These are phyloP conservation scores for Toxonevra muliebris DNA, from an alignment of 2,888 invertebrate genomes.

Conservation along the genomic window DNA sequence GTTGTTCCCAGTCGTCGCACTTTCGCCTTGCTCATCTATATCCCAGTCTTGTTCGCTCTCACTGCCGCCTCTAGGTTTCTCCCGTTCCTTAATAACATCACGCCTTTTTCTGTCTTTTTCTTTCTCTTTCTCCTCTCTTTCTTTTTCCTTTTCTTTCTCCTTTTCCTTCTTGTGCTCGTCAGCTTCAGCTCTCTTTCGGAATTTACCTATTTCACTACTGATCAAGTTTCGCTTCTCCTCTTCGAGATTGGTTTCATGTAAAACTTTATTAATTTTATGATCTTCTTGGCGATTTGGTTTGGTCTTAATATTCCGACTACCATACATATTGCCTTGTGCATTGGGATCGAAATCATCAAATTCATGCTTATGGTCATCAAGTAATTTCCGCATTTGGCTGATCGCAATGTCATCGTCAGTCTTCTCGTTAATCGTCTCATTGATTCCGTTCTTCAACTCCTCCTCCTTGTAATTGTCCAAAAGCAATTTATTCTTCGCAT, in stretches of 20 bases:
- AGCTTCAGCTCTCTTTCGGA: constrained; percentile 83
- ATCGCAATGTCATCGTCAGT: constrained; percentile 73
- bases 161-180: constrained; percentile 66
- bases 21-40: constrained; percentile 45
- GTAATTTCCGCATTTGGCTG: constrained; percentile 80
- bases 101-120: constrained; percentile 61
- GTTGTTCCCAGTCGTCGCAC: not conserved
- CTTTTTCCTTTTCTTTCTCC: constrained; percentile 66
- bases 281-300: constrained; percentile 54
- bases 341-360: constrained; percentile 57
- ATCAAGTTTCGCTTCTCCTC: constrained; percentile 97
- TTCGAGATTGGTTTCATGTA: constrained; percentile 90
- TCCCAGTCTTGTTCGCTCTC: constrained; percentile 54
- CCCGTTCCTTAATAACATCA: constrained; percentile 33
- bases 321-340: constrained; percentile 49
- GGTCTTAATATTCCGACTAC: constrained; percentile 50
- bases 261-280: constrained; percentile 66
- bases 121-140: constrained; percentile 58
- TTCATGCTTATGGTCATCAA: constrained; percentile 76
- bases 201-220: constrained; percentile 96
- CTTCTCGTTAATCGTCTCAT: constrained; percentile 69
- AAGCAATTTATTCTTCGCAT: constrained; percentile 95
- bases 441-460: constrained; percentile 69
- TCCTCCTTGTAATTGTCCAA: constrained; percentile 92
- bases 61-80: constrained; percentile 43